Evolutionary conservation across 1,140 invertebrate species (phyloP), one percentile per base, ranked within the genome.

Genomic region (Tribolium madens): DNA sequence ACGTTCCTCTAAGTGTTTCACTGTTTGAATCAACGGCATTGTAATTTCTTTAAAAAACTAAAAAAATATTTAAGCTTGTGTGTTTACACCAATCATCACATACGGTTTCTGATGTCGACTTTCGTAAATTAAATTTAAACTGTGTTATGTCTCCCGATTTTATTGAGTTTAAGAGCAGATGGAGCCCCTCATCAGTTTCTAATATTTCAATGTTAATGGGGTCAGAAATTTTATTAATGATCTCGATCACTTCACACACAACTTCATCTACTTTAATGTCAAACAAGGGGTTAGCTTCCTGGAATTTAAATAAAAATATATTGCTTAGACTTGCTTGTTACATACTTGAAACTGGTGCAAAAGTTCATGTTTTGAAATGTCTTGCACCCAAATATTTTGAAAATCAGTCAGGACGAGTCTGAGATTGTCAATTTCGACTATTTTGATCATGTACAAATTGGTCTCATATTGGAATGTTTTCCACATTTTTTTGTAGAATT

Each of bases 31-130:
- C 17, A 75, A 17, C 1, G 76, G 76, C 9, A 74, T 46, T 52
- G 76, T 78, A 21, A 78, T 31, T 74, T 73, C 50, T 17, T 70
- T 78, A 5, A 74, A 70, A 74, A 78, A 77, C 76, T 77, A 52
- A 1, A 53, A 18, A 26, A 13, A 14, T 5, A 17, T 17, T 15
- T n/a, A 2, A 12, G 31, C 26, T 31, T 31, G 2, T 31, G 2
- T 6, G 6, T 31, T 3, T 6, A 31, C 9, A 64, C 6, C 42
- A 36, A 12, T 14, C 3, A 1, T 42, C 15, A 53, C 36, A n/a
- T 47, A 75, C 73, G 3, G 13, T 17, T 21, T 75, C 74, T 36
- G 21, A 3, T 33, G 73, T 12, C 10, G 64, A 47, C 36, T 53
- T 76, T 0, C n/a, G 5, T 5, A 76, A 50, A 57, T 46, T 12